Evolutionary conservation across 1,140 invertebrate genomes (phyloP).

Genomic region (Brachionus manjavacas): DNA sequence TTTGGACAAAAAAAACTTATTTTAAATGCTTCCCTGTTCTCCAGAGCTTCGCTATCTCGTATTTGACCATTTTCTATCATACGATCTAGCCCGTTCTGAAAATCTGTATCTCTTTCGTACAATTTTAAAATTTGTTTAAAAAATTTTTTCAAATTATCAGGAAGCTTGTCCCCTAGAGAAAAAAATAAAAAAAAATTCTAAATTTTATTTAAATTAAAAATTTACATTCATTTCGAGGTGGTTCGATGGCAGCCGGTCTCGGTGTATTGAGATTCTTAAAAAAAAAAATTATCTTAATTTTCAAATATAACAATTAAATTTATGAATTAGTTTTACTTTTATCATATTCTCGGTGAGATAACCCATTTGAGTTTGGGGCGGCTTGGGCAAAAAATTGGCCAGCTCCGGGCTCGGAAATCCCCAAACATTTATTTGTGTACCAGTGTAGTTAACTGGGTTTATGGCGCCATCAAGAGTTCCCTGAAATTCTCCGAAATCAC

Average conservation of each 20-base stretch:
- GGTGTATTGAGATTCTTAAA: constrained; percentile 39
- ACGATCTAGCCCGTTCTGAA: constrained; percentile 1
- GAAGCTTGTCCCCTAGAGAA: background rate
- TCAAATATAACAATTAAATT: too few species aligned
- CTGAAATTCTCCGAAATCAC: constrained; percentile 29
- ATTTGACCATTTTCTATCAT: constrained; percentile 31
- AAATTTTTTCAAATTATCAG: constrained; percentile 35
- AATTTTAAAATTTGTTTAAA: constrained; percentile 37
- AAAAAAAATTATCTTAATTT: background rate
- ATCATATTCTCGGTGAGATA: constrained; percentile 55
- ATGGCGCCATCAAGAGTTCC: constrained; percentile 51
- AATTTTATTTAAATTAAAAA: background rate
- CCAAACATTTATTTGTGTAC: constrained; percentile 58
- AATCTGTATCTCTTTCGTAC: constrained; percentile 21
- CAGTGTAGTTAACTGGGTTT: constrained; percentile 56
- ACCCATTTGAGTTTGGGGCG: constrained; percentile 49
- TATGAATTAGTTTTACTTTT: constrained; percentile 44
- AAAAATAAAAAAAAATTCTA: background rate
- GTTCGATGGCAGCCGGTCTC: background rate
- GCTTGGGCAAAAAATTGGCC: background rate
- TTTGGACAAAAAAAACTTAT: constrained; percentile 20
- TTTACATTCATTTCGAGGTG: constrained; percentile 8
- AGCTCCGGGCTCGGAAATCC: constrained; percentile 48
- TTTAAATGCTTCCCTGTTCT: constrained; percentile 20
- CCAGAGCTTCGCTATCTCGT: background rate